A percentile compares a stretch with the other conserved stretches of the same genome.
Conservation (phyloP, 1,140 invertebrate species). For the Lethrus apterus region DNA sequence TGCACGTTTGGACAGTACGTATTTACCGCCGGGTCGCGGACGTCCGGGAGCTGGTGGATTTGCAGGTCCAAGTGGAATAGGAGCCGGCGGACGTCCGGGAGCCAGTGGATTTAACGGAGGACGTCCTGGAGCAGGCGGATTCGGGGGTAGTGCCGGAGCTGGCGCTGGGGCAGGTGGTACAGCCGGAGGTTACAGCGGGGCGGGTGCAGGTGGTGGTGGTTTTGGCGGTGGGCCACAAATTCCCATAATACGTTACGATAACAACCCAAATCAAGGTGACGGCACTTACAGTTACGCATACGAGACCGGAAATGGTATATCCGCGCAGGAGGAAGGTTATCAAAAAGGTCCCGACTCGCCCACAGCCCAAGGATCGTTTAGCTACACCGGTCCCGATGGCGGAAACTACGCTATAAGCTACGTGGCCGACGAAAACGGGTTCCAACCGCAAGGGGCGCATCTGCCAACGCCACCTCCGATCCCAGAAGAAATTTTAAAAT, state of each 20-base stretch:
- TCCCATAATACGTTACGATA: slow-evolving; percentile 47
- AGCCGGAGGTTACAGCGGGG: not conserved
- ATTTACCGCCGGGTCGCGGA: slow-evolving; percentile 1
- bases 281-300: slow-evolving; percentile 46
- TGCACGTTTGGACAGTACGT: slow-evolving; percentile 7
- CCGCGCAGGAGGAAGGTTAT: slow-evolving; percentile 34
- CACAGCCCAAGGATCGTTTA: slow-evolving; percentile 47
- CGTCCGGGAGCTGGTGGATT: slow-evolving; percentile 6
- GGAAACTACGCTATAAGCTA: slow-evolving; percentile 43
- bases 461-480: slow-evolving; percentile 58
- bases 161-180: slow-evolving; percentile 1
- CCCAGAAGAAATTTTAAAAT: slow-evolving; percentile 52
- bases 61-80: not conserved
- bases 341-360: slow-evolving; percentile 46
- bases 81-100: slow-evolving; percentile 8
- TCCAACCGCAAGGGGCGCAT: too few relatives aligned
- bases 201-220: not conserved
- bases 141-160: not conserved
- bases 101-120: too few relatives aligned
- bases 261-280: slow-evolving; percentile 47
- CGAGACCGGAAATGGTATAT: slow-evolving; percentile 45
- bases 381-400: slow-evolving; percentile 62
- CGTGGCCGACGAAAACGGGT: too few relatives aligned
- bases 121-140: not conserved
- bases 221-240: slow-evolving; percentile 33